phyloP scores from a whole-genome alignment of 2,888 invertebrate species.

The Andrena chrysosceles region DNA sequence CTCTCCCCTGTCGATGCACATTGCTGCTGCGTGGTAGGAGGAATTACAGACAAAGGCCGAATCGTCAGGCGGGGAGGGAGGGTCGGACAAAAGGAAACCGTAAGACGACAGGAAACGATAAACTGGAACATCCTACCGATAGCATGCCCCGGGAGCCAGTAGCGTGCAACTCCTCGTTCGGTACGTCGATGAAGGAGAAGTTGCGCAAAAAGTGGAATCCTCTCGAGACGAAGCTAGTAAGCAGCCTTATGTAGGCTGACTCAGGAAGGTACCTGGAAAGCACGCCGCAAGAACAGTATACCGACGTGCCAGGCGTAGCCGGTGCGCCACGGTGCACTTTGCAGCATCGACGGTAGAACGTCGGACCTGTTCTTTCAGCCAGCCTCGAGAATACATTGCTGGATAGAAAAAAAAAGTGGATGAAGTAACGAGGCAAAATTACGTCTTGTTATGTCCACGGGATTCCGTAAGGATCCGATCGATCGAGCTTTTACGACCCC shows the following conservation, averaged over 20 bases:
- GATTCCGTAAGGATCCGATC: slow-evolving; percentile 58
- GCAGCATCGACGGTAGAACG: slow-evolving; percentile 44
- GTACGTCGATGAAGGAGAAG: slow-evolving; percentile 67
- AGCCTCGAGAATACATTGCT: slow-evolving; percentile 34
- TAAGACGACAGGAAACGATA: slow-evolving; percentile 72
- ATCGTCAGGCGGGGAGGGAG: slow-evolving; percentile 4
- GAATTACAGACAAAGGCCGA: slow-evolving; percentile 28
- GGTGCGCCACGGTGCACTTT: slow-evolving; percentile 41
- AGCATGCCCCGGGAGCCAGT: slow-evolving; percentile 57
- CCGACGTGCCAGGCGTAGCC: slow-evolving; percentile 60
- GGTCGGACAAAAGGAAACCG: slow-evolving; percentile 47
- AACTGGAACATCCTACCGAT: slow-evolving; percentile 71
- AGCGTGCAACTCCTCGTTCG: slow-evolving; percentile 61
- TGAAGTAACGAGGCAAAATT: slow-evolving; percentile 60
- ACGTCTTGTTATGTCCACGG: slow-evolving; percentile 57
- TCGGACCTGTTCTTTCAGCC: slow-evolving; percentile 49
- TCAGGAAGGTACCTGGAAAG: slow-evolving; percentile 80
- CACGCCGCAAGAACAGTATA: slow-evolving; percentile 73
- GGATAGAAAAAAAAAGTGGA: slow-evolving; percentile 40
- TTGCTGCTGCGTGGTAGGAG: not conserved
- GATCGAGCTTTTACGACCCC: slow-evolving; percentile 54
- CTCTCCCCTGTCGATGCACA: not conserved
- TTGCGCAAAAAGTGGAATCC: slow-evolving; percentile 78
- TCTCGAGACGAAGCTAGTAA: slow-evolving; percentile 72
- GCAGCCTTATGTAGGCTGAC: slow-evolving; percentile 82